Conservation (phyloP, 2,797 vertebrate species). For the Channallabes apus region DNA sequence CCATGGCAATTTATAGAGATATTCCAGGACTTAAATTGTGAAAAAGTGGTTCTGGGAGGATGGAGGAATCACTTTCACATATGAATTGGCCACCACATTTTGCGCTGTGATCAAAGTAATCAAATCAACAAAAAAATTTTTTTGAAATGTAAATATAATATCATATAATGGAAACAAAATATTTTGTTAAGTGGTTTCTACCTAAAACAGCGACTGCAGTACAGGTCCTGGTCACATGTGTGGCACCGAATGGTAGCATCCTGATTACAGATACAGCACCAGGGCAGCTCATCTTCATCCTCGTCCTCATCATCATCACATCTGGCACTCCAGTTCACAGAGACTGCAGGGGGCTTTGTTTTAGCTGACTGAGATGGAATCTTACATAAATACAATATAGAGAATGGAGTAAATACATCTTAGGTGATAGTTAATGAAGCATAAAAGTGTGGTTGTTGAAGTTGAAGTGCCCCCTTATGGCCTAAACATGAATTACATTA, state of each 20-base stretch:
- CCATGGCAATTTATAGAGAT: too few relatives aligned
- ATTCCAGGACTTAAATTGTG: too few relatives aligned
- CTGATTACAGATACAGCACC: conserved; percentile 96
- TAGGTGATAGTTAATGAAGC: not conserved
- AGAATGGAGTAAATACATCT: not conserved
- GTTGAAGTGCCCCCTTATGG: conserved; percentile 14
- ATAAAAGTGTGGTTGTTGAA: not conserved
- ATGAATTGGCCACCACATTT: too few relatives aligned
- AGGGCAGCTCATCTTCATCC: conserved; percentile 90
- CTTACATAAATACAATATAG: conserved; percentile 35
- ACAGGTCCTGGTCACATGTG: conserved; percentile 89
- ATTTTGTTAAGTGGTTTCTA: conserved; percentile 55
- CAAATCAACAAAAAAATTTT: too few relatives aligned
- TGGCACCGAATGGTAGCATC: conserved; percentile 87
- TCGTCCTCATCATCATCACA: conserved; percentile 56
- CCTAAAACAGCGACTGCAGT: conserved; percentile 92
- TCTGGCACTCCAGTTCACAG: conserved; percentile 32
- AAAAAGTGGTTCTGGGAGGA: too few relatives aligned
- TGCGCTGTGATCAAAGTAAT: too few relatives aligned
- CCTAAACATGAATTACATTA: conserved; percentile 3
- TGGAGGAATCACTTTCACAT: too few relatives aligned
- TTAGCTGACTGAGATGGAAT: conserved; percentile 44
- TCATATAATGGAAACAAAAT: not conserved
- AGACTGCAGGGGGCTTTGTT: conserved; percentile 52
- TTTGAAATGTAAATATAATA: not conserved